phyloP scores from a whole-genome alignment of 2,113 vertebrate species.

The Elaphurus davidianus region DNA sequence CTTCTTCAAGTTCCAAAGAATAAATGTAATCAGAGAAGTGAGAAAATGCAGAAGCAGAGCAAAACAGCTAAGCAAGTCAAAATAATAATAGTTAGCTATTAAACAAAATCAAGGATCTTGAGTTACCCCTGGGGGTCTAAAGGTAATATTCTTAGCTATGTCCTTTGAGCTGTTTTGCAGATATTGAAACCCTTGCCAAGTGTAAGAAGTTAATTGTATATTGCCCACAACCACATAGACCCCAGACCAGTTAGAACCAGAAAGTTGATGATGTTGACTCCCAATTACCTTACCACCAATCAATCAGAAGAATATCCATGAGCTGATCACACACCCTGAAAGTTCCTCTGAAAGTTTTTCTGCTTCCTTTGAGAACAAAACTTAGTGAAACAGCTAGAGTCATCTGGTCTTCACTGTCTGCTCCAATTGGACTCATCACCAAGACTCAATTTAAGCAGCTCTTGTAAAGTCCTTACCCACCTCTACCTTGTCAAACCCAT shows the following conservation, averaged over 20 bases:
- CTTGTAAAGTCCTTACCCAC: neutral
- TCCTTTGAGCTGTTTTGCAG: neutral
- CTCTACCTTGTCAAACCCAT: neutral
- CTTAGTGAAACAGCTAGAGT: neutral
- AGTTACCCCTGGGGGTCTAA: neutral
- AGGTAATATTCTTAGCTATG: neutral
- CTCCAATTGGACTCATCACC: neutral
- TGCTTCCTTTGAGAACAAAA: neutral
- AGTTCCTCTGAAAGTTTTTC: neutral
- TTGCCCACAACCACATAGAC: neutral
- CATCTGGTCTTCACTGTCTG: neutral
- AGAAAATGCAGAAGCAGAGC: neutral
- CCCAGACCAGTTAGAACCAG: neutral
- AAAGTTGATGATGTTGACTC: neutral
- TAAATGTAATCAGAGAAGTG: neutral
- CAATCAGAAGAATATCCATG: neutral
- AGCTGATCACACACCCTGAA: neutral
- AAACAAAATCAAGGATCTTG: neutral
- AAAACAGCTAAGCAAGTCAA: neutral
- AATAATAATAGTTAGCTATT: neutral
- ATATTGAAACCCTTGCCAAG: neutral
- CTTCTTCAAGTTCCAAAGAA: neutral
- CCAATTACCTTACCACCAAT: neutral
- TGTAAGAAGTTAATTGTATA: neutral
- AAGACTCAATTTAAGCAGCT: neutral